Evolutionary conservation across 2,888 invertebrate species (phyloP), one percentile per base, ranked within the genome.

Genomic region (Lepidonotus clava): DNA sequence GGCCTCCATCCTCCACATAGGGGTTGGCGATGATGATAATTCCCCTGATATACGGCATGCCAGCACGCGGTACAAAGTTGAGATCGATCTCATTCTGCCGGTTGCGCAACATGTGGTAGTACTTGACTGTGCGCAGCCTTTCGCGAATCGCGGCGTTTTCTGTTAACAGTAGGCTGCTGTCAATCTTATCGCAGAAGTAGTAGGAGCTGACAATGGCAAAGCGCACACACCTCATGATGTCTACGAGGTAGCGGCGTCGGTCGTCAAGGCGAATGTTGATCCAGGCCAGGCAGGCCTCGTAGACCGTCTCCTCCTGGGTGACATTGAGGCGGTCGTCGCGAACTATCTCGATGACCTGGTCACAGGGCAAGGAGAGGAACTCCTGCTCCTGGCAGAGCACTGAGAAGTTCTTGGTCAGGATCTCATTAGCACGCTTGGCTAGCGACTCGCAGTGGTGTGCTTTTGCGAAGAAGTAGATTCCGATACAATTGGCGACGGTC

Each of bases 1-100:
- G 91, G 51, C 90, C 88, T 0, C 90, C 89, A 80, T 93, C 93
- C 85, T 93, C 93, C 21, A 36, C 83, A 88, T 93, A 93, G 0
- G 93, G 93, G 86, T 93, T 93, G 24, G 93, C 93, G 24, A 93
- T 91, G 66, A 93, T 93, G 90, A 93, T 91, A 6, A 93, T 92
- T 11, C 92, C 93, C 1, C 93, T 88, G 83, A 91, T 92, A 87
- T 84, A 84, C 0, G 85, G 34, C 90, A 90, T 90, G 14, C 90
- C 90, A 14, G 89, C 88, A 4, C 93, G 90, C 0, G 93, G 93
- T 91, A 93, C 91, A 84, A 92, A 89, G 86, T 93, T 93, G 71
- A 93, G 89, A 83, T 93, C 93, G 90, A 93, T 91, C 87, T 93
- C 93, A 67, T 90, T 90, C 85, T 92, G 92, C 28, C 93, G 89